Percentiles rank a stretch among this genome's conserved stretches.
Evolutionary conservation across 2,888 invertebrate genomes (phyloP).

Genomic region (Xestobium rufovillosum): DNA sequence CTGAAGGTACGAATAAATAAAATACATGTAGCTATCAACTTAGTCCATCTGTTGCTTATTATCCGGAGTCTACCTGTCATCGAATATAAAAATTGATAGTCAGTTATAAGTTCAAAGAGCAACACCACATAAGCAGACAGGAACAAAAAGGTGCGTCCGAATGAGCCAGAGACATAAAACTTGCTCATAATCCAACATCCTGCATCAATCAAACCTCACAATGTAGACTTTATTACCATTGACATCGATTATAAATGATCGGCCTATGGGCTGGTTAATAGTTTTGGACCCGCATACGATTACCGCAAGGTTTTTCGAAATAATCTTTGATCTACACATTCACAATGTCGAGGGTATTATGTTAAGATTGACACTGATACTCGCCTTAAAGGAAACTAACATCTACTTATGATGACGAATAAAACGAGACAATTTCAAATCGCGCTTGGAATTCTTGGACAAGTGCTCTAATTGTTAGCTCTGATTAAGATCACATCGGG

Average conservation of each 20-base stretch:
- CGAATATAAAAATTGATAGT: too few relatives aligned
- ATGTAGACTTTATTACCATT: constrained; percentile 39
- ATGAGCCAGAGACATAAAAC: constrained; percentile 1
- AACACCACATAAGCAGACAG: too few relatives aligned
- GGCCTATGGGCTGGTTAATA: constrained; percentile 29
- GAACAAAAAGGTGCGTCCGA: constrained; percentile 3
- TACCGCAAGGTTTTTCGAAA: not conserved
- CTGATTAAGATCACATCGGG: too few relatives aligned
- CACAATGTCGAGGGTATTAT: constrained; percentile 3
- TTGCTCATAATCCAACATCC: constrained; percentile 26
- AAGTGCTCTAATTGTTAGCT: too few relatives aligned
- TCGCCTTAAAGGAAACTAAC: not conserved
- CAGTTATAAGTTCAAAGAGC: too few relatives aligned
- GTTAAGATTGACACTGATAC: constrained; percentile 2
- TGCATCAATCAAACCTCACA: constrained; percentile 36
- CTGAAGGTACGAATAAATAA: too few relatives aligned
- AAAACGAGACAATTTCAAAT: too few relatives aligned
- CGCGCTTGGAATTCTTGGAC: too few relatives aligned
- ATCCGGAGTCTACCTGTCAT: too few relatives aligned
- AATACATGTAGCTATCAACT: too few relatives aligned
- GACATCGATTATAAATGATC: constrained; percentile 39
- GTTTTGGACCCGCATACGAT: constrained; percentile 12
- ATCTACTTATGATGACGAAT: not conserved
- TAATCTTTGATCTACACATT: constrained; percentile 2
- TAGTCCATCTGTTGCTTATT: too few relatives aligned